phyloP scores from a whole-genome alignment of 2,888 invertebrate species.

The Mystacides longicornis region DNA sequence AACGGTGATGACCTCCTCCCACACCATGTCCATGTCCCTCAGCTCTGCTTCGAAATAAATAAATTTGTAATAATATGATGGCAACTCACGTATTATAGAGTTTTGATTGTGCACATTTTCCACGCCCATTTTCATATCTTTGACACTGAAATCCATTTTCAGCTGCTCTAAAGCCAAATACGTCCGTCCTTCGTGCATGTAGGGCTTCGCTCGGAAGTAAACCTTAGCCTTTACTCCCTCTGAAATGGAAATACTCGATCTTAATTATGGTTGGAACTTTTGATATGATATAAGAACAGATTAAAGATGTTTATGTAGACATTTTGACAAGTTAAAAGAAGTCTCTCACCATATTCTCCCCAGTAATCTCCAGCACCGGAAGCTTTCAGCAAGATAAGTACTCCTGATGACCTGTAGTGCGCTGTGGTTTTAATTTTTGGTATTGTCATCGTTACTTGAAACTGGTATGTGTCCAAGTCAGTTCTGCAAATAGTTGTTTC shows the following conservation, averaged over 20 bases:
- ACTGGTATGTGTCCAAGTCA: constrained; percentile 69
- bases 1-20: no score
- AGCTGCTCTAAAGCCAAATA: constrained; percentile 66
- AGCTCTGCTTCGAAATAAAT: background rate
- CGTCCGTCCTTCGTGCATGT: constrained; percentile 54
- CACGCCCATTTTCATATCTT: constrained; percentile 77
- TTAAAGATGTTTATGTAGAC: no score
- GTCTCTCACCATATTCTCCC: constrained; percentile 72
- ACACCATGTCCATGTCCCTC: background rate
- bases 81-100: constrained; percentile 65
- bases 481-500: constrained; percentile 50
- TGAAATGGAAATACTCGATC: constrained; percentile 32
- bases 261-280: background rate
- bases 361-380: constrained; percentile 83
- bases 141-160: constrained; percentile 81
- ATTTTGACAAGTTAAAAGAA: background rate
- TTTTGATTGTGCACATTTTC: constrained; percentile 77
- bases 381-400: constrained; percentile 71
- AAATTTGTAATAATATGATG: background rate
- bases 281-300: no score
- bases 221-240: constrained; percentile 80
- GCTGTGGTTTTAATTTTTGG: constrained; percentile 73
- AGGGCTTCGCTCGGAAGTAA: constrained; percentile 68
- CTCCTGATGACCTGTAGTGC: constrained; percentile 73
- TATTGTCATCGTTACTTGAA: constrained; percentile 72